A percentile compares a stretch with the other conserved stretches of the same genome.
Evolutionary conservation across 1,140 invertebrate species (phyloP).

Genomic region (Aphis craccivora): DNA sequence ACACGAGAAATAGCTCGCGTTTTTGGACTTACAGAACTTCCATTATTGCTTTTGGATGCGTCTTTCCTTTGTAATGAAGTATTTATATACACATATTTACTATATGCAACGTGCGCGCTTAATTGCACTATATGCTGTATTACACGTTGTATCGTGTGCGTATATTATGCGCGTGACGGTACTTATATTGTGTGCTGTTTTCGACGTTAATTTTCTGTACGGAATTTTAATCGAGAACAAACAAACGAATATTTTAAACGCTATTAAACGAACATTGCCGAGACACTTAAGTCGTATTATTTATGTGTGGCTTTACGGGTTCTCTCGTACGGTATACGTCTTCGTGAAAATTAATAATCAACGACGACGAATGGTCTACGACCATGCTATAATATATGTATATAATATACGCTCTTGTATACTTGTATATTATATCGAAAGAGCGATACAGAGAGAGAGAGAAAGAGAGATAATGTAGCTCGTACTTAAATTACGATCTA

Average conservation of each 20-base stretch:
- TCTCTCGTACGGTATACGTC: neutral
- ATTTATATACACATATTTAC: neutral
- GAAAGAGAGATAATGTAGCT: neutral
- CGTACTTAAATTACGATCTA: conserved; percentile 24
- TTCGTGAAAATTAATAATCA: conserved; percentile 8
- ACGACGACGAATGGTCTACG: conserved; percentile 1
- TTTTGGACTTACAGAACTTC: neutral
- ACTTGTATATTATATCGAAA: neutral
- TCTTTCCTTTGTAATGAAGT: neutral
- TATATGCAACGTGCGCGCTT: neutral
- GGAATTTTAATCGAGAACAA: conserved; percentile 8
- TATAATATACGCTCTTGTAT: neutral
- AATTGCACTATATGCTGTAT: neutral
- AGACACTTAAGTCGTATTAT: neutral
- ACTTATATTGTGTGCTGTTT: neutral
- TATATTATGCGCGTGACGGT: neutral
- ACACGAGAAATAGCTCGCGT: neutral
- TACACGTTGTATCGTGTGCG: neutral
- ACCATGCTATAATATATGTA: neutral
- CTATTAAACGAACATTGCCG: neutral
- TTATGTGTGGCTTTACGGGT: neutral
- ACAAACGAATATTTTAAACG: neutral
- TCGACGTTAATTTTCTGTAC: neutral
- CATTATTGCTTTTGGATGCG: neutral
- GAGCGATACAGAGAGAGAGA: neutral